phyloP scores from a whole-genome alignment of 2,888 invertebrate genomes.

The Caenorhabditis uteleia region DNA sequence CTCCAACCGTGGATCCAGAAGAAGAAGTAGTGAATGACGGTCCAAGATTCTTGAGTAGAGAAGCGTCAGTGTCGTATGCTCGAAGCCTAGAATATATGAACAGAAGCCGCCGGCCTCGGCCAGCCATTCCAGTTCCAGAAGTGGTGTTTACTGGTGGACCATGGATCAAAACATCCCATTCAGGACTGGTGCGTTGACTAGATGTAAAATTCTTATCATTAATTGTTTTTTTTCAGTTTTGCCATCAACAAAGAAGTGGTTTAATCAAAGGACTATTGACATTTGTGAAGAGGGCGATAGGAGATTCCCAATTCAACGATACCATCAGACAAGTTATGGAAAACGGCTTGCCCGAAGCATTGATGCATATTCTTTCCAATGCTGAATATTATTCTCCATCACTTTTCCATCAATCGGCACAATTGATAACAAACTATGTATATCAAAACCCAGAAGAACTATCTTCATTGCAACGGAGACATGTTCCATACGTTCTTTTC shows the following conservation, averaged over 20 bases:
- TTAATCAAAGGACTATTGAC: slow-evolving; percentile 86
- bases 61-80: too few species aligned
- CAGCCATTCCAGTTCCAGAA: neutral
- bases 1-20: neutral
- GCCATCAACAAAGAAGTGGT: slow-evolving; percentile 83
- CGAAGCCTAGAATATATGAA: neutral
- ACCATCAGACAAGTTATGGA: slow-evolving; percentile 78
- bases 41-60: too few species aligned
- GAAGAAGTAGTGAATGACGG: neutral
- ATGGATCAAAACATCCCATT: slow-evolving; percentile 37
- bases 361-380: slow-evolving; percentile 84
- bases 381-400: slow-evolving; percentile 88
- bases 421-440: slow-evolving; percentile 76
- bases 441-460: slow-evolving; percentile 81
- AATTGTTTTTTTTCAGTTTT: slow-evolving; percentile 69
- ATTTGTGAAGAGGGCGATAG: slow-evolving; percentile 85
- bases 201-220: neutral
- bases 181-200: slow-evolving; percentile 18
- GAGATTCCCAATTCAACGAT: slow-evolving; percentile 69
- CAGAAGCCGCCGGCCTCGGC: neutral
- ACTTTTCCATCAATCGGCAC: slow-evolving; percentile 74
- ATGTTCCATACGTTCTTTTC: slow-evolving; percentile 84
- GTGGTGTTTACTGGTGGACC: slow-evolving; percentile 22
- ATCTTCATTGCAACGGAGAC: slow-evolving; percentile 84
- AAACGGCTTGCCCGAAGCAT: slow-evolving; percentile 80